A percentile compares a stretch with the other conserved stretches of the same genome.
Conservation (phyloP, 2,113 vertebrate genomes). For the Paralichthys olivaceus region DNA sequence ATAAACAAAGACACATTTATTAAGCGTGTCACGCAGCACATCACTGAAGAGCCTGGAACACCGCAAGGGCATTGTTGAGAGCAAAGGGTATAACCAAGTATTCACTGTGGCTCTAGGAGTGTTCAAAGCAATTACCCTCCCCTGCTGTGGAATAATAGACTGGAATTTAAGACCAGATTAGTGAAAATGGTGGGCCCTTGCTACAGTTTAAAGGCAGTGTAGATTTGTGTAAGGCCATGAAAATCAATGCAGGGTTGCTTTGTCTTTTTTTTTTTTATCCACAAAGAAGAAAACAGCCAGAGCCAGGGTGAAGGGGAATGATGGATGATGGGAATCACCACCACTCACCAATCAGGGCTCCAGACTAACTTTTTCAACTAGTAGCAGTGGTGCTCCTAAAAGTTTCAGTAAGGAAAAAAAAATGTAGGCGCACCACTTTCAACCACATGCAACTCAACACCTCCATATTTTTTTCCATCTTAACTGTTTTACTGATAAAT, state of each 20-base stretch:
- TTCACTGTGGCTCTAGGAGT: background rate
- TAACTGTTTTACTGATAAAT: too few relatives aligned
- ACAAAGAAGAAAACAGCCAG: background rate
- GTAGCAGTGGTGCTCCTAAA: too few relatives aligned
- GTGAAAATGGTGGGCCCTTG: background rate
- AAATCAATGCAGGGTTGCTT: background rate
- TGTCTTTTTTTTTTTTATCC: background rate
- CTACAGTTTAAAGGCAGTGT: background rate
- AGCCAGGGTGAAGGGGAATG: background rate
- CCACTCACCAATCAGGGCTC: background rate
- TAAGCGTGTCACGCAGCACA: background rate
- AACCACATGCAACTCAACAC: too few relatives aligned
- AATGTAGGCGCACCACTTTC: too few relatives aligned
- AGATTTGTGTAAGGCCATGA: background rate
- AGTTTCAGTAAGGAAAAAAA: too few relatives aligned
- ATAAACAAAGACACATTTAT: background rate
- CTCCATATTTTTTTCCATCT: too few relatives aligned
- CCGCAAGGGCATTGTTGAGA: background rate
- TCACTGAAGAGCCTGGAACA: background rate
- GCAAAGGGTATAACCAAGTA: background rate
- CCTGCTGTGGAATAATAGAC: background rate
- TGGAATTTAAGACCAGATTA: background rate
- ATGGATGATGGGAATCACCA: slow-evolving; percentile 4
- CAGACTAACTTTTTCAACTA: too few relatives aligned
- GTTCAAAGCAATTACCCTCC: background rate